A percentile compares a stretch with the other conserved stretches of the same genome.
These are phyloP conservation scores for Corynorhinus townsendii DNA, from an alignment of 2,113 vertebrate genomes.

Conservation along the genomic window DNA sequence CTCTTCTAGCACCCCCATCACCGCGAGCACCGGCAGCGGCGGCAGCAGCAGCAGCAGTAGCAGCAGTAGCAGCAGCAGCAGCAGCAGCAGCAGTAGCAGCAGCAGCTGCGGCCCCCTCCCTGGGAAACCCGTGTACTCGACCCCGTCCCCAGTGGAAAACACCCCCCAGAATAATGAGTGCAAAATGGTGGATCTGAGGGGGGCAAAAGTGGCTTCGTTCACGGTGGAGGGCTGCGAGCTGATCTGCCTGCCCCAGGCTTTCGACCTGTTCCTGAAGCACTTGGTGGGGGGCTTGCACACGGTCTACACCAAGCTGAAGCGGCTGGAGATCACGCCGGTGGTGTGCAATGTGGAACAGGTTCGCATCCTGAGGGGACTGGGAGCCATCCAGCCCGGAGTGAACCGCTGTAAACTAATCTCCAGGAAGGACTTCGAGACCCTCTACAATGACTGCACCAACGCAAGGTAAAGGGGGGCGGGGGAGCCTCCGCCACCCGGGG, in stretches of 20 bases:
- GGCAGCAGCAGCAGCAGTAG: slow-evolving; percentile 55
- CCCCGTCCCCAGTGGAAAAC: slow-evolving; percentile 98
- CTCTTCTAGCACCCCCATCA: slow-evolving; percentile 62
- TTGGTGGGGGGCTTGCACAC: slow-evolving; percentile 98
- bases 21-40: slow-evolving; percentile 77
- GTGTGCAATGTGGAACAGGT: slow-evolving; percentile 99
- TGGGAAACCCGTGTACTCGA: slow-evolving; percentile 96
- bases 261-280: slow-evolving; percentile 99
- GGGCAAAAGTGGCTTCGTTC: slow-evolving; percentile 98
- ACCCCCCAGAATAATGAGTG: slow-evolving; percentile 99
- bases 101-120: slow-evolving; percentile 83
- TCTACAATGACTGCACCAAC: slow-evolving; percentile 99
- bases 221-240: slow-evolving; percentile 97
- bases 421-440: slow-evolving; percentile 98
- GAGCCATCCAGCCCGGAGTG: slow-evolving; percentile 97
- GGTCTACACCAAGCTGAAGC: slow-evolving; percentile 99
- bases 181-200: slow-evolving; percentile 97
- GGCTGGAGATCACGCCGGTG: slow-evolving; percentile 98
- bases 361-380: slow-evolving; percentile 96
- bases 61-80: slow-evolving; percentile 81
- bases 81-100: slow-evolving; percentile 77
- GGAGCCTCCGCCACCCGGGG: not conserved
- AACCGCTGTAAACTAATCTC: slow-evolving; percentile 99
- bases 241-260: slow-evolving; percentile 98
- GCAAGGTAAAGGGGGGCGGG: slow-evolving; percentile 86